phyloP scores from a whole-genome alignment of 2,113 vertebrate genomes.

The Coreoperca whiteheadi region DNA sequence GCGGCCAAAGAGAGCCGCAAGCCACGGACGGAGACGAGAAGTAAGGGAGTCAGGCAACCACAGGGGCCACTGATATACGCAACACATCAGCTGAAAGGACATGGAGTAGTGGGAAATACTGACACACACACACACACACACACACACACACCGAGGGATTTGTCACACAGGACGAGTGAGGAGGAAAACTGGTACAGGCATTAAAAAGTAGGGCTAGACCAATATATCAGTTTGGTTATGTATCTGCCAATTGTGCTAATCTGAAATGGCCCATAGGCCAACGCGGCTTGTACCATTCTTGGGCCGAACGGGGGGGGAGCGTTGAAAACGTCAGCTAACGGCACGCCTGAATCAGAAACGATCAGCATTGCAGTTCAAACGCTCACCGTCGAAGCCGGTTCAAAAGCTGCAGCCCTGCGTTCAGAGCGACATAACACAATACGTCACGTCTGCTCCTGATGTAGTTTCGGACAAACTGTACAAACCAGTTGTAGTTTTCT shows the following conservation, averaged over 20 bases:
- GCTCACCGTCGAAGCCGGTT: not conserved
- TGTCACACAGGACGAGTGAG: conserved; percentile 6
- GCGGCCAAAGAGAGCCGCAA: conserved; percentile 40
- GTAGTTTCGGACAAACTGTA: conserved; percentile 16
- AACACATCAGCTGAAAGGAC: conserved; percentile 54
- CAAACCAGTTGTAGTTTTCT: conserved; percentile 35
- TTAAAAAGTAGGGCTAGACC: conserved; percentile 2
- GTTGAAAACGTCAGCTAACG: not conserved
- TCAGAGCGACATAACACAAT: conserved; percentile 6
- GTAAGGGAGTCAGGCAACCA: conserved; percentile 51
- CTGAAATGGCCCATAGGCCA: not conserved
- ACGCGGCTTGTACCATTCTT: not conserved
- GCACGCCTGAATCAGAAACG: not conserved
- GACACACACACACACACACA: too few species aligned
- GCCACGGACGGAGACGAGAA: conserved; percentile 52
- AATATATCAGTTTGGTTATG: not conserved
- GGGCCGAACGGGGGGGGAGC: not conserved
- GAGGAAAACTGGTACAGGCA: conserved; percentile 9
- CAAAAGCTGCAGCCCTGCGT: not conserved
- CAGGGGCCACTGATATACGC: conserved; percentile 51
- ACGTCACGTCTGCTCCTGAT: not conserved
- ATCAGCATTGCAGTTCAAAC: not conserved
- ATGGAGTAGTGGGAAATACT: conserved; percentile 38
- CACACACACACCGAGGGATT: conserved; percentile 26
- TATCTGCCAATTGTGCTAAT: not conserved